phyloP scores from a whole-genome alignment of 92 coral and sea anemone species.

The Parazoanthus atlanticus region DNA sequence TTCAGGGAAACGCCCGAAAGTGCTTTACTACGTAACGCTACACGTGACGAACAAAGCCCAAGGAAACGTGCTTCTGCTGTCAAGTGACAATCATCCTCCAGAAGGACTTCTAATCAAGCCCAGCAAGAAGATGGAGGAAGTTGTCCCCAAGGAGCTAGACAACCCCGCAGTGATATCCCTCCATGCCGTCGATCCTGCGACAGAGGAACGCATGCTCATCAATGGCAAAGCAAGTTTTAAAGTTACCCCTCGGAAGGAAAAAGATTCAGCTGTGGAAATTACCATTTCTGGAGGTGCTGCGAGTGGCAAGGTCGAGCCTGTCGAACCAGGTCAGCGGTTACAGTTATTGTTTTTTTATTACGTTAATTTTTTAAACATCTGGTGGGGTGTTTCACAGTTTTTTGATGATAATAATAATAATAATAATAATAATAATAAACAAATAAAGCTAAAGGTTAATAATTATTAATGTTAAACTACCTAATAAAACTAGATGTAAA shows the following conservation, averaged over 20 bases:
- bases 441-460: too few relatives aligned
- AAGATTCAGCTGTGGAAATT: constrained; percentile 68
- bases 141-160: constrained; percentile 78
- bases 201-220: constrained; percentile 68
- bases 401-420: too few relatives aligned
- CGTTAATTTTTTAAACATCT: too few relatives aligned
- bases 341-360: background rate
- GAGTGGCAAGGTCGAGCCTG: constrained; percentile 37
- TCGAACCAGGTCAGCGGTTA: constrained; percentile 28
- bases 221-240: constrained; percentile 63
- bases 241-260: constrained; percentile 71
- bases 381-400: too few relatives aligned
- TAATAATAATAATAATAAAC: too few relatives aligned
- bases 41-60: constrained; percentile 73
- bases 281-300: constrained; percentile 45
- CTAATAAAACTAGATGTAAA: too few relatives aligned
- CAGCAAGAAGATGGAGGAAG: constrained; percentile 48
- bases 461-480: too few relatives aligned
- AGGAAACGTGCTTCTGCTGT: constrained; percentile 54
- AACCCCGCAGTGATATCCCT: constrained; percentile 62
- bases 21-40: constrained; percentile 75
- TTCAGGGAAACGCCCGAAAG: constrained; percentile 77
- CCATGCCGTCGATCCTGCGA: constrained; percentile 78
- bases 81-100: constrained; percentile 93
- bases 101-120: constrained; percentile 79